phyloP scores from a whole-genome alignment of 2,113 vertebrate species.

The Gallinago jamesoni region DNA sequence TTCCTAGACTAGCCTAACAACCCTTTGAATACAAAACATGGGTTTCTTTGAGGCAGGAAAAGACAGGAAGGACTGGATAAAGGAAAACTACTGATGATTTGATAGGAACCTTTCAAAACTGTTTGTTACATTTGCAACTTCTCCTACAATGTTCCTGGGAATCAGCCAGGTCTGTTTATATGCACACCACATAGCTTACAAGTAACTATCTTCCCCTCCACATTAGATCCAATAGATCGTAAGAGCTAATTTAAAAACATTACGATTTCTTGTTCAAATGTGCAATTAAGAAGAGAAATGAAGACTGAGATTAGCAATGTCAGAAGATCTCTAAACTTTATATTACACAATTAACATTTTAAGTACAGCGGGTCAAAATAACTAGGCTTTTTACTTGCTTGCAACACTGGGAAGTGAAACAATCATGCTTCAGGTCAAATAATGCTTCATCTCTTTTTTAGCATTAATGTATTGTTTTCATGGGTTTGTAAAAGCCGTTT shows the following conservation, averaged over 20 bases:
- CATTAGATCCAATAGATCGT: background rate
- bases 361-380: constrained; percentile 31
- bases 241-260: constrained; percentile 54
- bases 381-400: background rate
- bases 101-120: background rate
- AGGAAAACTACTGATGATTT: background rate
- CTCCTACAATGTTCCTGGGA: background rate
- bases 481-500: background rate
- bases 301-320: constrained; percentile 28
- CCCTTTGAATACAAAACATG: background rate
- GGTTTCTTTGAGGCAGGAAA: background rate
- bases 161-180: background rate
- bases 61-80: background rate
- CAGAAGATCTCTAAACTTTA: constrained; percentile 60
- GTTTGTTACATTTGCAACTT: background rate
- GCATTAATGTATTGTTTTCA: background rate
- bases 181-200: background rate
- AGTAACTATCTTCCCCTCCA: background rate
- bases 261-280: constrained; percentile 5
- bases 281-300: constrained; percentile 61
- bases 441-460: constrained; percentile 30
- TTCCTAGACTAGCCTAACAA: background rate
- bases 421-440: constrained; percentile 24
- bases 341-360: constrained; percentile 59
- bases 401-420: background rate